Evolutionary conservation across 2,113 vertebrate species (phyloP).

Genomic region (Phylloscopus trochilus): DNA sequence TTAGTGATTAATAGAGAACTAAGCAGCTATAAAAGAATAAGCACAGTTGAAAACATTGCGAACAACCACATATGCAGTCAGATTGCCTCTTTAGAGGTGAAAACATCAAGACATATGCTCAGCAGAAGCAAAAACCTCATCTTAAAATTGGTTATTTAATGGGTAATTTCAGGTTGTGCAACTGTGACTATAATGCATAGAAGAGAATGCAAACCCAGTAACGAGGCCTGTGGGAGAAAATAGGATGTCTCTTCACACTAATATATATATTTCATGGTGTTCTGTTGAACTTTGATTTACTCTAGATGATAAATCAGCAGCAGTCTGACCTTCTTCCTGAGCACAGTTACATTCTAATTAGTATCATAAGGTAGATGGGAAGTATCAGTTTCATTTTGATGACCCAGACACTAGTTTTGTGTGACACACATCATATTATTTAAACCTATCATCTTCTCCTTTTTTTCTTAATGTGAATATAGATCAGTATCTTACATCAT

Average conservation of each 20-base stretch:
- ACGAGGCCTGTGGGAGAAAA: neutral
- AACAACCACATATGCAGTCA: neutral
- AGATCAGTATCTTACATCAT: neutral
- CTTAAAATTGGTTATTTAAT: neutral
- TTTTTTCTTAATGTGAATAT: neutral
- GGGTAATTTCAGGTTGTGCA: neutral
- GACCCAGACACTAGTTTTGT: neutral
- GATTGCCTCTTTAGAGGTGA: neutral
- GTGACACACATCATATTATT: neutral
- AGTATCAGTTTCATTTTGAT: neutral
- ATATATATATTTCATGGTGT: neutral
- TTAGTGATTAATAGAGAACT: neutral
- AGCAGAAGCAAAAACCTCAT: neutral
- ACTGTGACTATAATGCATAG: neutral
- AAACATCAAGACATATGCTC: neutral
- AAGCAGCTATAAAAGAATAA: neutral
- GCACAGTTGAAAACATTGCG: neutral
- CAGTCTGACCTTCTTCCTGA: neutral
- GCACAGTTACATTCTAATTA: neutral
- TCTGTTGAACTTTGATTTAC: neutral
- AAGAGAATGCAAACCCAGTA: neutral
- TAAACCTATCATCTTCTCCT: neutral
- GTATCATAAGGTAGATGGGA: neutral
- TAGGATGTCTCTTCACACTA: neutral
- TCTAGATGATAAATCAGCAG: neutral